Base-by-base conservation (phyloP, 2,113 vertebrate genomes). In the Cygnus atratus region DNA sequence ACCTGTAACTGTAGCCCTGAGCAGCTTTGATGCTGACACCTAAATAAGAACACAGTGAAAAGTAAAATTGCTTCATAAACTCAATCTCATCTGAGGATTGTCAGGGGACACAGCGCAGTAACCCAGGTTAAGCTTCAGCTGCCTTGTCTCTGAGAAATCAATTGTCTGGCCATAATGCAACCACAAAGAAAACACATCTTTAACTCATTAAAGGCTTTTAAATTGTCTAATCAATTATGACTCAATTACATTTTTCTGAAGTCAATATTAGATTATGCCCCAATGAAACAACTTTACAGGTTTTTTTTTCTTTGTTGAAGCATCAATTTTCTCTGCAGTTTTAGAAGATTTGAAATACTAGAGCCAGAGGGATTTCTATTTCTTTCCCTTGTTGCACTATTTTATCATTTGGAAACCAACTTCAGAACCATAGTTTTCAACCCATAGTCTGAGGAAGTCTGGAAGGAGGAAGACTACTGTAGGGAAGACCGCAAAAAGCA, bases 171-270 rank as follows among this genome's bases (percentile, higher is more conserved):
- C 75, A 43, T 92, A 95, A 86, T 92, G 90, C 81, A 95, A 78
- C 95, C 87, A 92, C 92, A 91, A 93, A 96, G 90, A 92, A 97
- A 93, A 96, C 48, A 87, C 95, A 52, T 92, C n/a, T 91, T 97
- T 97, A 97, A 97, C 80, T 94, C 44, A 91, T 96, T 97, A 93
- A 66, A 89, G 75, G 62, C 78, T 97, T 97, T 96, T 96, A 95
- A 97, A 97, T 97, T 96, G 94, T 94, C 92, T 95, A 96, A 97
- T 97, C 95, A 92, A 90, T 97, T 96, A 96, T 5, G 18, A 89
- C 90, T 97, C 80, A 85, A 66, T 96, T 96, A 90, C 71, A 41
- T 68, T 96, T 89, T 97, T 96, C 87, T 97, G 87, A 70, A 84
- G 73, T 78, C 90, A 81, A 54, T 96, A 96, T 88, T 96, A 95